These are phyloP conservation scores for Furnarius figulus DNA, from an alignment of 2,113 vertebrate species.

Conservation along the genomic window DNA sequence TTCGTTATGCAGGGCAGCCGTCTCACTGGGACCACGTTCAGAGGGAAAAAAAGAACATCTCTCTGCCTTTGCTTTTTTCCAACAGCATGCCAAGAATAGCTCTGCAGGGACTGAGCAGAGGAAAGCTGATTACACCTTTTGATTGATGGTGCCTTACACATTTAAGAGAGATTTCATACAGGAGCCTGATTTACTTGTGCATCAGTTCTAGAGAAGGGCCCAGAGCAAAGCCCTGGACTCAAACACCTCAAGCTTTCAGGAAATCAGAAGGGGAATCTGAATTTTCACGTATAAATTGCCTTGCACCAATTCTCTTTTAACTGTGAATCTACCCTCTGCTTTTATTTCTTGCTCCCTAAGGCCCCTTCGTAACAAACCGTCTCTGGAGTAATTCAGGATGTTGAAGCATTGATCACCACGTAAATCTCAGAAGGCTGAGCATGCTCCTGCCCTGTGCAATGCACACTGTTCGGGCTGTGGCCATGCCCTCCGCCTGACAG, in stretches of 20 bases:
- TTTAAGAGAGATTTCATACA: constrained; percentile 37
- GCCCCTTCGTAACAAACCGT: constrained; percentile 62
- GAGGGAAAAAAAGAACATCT: not conserved
- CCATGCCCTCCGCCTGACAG: constrained; percentile 28
- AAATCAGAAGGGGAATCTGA: not conserved
- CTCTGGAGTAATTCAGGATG: constrained; percentile 72
- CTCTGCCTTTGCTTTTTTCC: constrained; percentile 23
- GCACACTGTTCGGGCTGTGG: not conserved
- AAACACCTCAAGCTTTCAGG: not conserved
- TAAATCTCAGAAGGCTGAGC: constrained; percentile 62
- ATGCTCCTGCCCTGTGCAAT: not conserved
- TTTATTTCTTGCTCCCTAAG: constrained; percentile 67
- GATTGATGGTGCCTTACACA: constrained; percentile 37
- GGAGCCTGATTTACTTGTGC: constrained; percentile 19
- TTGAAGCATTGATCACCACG: constrained; percentile 55
- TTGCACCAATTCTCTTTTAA: not conserved
- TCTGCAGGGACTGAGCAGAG: constrained; percentile 33
- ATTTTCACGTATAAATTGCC: constrained; percentile 8
- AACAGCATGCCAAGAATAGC: constrained; percentile 39
- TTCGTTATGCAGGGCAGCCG: not conserved
- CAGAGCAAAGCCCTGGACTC: not conserved
- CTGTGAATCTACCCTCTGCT: constrained; percentile 50
- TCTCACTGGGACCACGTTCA: not conserved
- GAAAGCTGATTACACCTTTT: constrained; percentile 56
- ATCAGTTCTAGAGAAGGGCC: not conserved